Percentiles rank a stretch among this genome's conserved stretches.
These are phyloP conservation scores for Zosterops borbonicus DNA, from an alignment of 2,113 vertebrate species.

Conservation along the genomic window DNA sequence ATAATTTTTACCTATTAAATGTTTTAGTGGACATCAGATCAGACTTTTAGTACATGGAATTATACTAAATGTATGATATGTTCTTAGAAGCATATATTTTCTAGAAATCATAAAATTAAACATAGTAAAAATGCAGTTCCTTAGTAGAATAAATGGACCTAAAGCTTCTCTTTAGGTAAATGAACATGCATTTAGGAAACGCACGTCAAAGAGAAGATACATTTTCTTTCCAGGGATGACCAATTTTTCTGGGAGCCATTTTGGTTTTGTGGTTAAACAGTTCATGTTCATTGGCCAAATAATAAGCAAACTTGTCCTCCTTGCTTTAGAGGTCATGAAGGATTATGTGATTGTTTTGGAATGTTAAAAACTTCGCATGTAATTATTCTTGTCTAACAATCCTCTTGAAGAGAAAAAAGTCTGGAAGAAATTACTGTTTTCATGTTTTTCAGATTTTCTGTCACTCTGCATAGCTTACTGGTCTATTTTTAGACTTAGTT, in stretches of 20 bases:
- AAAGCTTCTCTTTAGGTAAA: background rate
- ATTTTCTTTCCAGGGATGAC: background rate
- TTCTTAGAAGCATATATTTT: background rate
- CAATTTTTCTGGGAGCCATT: background rate
- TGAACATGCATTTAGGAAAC: background rate
- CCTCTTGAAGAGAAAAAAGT: background rate
- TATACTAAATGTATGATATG: background rate
- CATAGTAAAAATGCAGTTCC: background rate
- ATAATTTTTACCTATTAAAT: background rate
- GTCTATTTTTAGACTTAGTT: constrained; percentile 4
- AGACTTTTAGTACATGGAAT: background rate
- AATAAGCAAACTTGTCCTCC: background rate
- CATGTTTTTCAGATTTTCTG: background rate
- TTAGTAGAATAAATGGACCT: background rate
- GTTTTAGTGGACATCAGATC: background rate
- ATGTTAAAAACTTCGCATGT: background rate
- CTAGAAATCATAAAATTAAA: background rate
- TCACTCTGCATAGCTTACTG: background rate
- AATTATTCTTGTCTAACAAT: background rate
- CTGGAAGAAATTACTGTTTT: background rate
- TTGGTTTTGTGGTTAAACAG: background rate
- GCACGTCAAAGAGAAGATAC: background rate
- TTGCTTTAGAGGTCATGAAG: background rate
- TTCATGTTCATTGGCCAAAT: background rate
- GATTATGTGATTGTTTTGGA: background rate